Evolutionary conservation across 2,888 invertebrate genomes (phyloP).

Genomic region (Eupithecia exiguata): DNA sequence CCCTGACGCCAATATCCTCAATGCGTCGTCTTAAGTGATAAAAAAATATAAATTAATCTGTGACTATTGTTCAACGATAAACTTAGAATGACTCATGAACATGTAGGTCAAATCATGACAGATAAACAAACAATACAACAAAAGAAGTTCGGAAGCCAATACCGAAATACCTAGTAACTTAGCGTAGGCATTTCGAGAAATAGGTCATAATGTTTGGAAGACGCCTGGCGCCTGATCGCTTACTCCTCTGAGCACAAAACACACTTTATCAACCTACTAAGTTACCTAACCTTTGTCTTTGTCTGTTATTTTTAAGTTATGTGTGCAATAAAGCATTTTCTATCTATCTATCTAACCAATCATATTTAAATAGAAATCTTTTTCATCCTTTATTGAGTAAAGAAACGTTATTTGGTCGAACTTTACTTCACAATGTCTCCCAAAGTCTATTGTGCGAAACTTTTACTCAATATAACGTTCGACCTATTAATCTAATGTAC

Average conservation of each 20-base stretch:
- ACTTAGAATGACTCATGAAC: not conserved
- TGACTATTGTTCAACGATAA: not conserved
- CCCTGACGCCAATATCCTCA: too few species aligned
- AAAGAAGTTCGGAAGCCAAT: not conserved
- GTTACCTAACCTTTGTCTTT: too few species aligned
- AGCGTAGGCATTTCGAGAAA: not conserved
- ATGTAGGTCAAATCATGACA: not conserved
- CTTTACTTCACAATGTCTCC: constrained; percentile 3
- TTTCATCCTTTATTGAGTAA: not conserved
- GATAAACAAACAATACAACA: not conserved
- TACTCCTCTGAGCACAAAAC: not conserved
- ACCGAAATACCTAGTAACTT: not conserved
- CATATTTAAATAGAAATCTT: constrained; percentile 4
- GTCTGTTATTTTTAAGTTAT: too few species aligned
- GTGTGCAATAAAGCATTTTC: too few species aligned
- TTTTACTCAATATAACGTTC: constrained; percentile 10
- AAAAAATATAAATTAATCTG: not conserved
- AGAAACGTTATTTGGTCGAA: not conserved
- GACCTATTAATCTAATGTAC: constrained; percentile 14
- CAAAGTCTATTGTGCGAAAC: constrained; percentile 2
- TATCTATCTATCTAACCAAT: too few species aligned
- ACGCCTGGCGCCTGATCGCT: not conserved
- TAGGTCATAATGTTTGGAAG: not conserved
- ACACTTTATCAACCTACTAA: not conserved
- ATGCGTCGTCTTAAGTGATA: too few species aligned